These are phyloP conservation scores for Lepidotrigona ventralis DNA, from an alignment of 1,140 invertebrate genomes.

Conservation along the genomic window DNA sequence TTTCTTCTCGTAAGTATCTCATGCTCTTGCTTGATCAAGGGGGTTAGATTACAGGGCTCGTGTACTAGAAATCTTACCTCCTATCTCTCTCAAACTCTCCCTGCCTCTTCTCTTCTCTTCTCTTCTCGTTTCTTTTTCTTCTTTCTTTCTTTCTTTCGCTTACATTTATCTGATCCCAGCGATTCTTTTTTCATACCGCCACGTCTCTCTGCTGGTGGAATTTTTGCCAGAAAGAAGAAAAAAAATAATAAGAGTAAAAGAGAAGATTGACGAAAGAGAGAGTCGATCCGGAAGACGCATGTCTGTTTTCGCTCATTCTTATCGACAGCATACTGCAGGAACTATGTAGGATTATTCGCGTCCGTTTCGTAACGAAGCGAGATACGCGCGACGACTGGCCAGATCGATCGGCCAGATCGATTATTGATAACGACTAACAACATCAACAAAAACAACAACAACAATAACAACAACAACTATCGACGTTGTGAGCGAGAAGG, in stretches of 20 bases:
- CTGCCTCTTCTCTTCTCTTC: neutral
- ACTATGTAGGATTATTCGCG: slow-evolving; percentile 11
- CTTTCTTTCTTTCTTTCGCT: neutral
- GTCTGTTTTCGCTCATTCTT: neutral
- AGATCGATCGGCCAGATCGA: too few relatives aligned
- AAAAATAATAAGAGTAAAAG: neutral
- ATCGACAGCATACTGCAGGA: slow-evolving; percentile 13
- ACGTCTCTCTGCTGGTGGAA: neutral
- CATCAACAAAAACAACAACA: too few relatives aligned
- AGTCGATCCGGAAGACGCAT: slow-evolving; percentile 8
- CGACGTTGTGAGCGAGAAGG: neutral
- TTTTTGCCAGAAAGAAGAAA: too few relatives aligned
- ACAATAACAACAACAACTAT: neutral
- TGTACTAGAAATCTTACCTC: neutral
- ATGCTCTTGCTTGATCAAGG: too few relatives aligned
- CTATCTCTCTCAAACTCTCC: neutral
- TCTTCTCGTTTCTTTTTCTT: neutral
- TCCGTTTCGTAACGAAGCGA: slow-evolving; percentile 5
- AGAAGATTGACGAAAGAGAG: neutral
- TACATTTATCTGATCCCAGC: neutral
- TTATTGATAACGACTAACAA: too few relatives aligned
- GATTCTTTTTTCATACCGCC: too few relatives aligned
- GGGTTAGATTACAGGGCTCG: neutral
- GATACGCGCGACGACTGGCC: neutral
- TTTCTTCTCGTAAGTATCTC: slow-evolving; percentile 5